Base-by-base conservation (phyloP, 2,113 vertebrate genomes). In the Bagarius yarrelli region DNA sequence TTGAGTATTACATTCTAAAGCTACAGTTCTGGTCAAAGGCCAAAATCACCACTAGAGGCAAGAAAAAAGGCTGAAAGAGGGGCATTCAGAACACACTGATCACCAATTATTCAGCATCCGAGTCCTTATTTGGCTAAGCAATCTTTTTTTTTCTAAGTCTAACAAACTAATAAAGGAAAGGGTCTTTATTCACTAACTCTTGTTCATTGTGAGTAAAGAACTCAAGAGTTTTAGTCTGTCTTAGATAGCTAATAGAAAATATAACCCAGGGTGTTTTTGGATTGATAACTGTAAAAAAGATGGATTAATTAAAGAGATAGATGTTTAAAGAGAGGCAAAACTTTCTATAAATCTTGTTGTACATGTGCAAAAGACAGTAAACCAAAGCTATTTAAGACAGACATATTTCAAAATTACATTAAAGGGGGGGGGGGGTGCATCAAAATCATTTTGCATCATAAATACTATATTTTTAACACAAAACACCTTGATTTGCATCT, bases 1-100 rank as follows among this genome's bases (percentile, higher is more conserved):
- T 93, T 93, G 91, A 88, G 88, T 88, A 91, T 89, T 91, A 85
- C 88, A 87, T 89, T 83, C 88, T 91, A 90, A 89, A 91, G 89
- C 89, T 92, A 87, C 86, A 87, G 89, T 76, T 50, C 85, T 91
- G 92, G 90, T 86, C 70, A 61, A 16, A 8, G 79, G 91, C 91
- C 91, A 93, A 90, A 85, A 91, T 80, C 85, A 83, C 84, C 86
- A 77, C 88, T 86, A 81, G 78, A 87, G 87, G 88, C 86, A 87
- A 76, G 86, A 83, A 85, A 87, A 83, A 83, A 0, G 56, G 83
- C 83, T 90, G 87, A 92, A 91, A 91, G 88, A 86, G 78, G 79
- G 83, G 80, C 89, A 91, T 93, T 92, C 88, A 93, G 55, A 78
- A 80, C 72, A 50, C 23, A 80, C 78, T 73, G 83, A 89, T 93